Conservation (phyloP, 2,797 vertebrate genomes). For the Glossophaga mutica region DNA sequence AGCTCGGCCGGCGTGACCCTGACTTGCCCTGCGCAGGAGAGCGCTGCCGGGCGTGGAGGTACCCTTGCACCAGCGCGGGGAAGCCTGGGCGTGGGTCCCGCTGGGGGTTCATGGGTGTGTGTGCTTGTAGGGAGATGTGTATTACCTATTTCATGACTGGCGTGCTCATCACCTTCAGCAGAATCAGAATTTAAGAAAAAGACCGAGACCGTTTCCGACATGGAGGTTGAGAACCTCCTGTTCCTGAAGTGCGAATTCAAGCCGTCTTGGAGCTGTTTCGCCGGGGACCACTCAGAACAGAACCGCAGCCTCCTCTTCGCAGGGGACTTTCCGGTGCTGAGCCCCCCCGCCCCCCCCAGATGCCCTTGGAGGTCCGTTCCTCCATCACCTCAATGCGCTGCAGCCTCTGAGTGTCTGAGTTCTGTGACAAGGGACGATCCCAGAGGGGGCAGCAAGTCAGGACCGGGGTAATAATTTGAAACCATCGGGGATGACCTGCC, state of each 20-base stretch:
- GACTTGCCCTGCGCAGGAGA: neutral
- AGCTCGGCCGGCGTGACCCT: neutral
- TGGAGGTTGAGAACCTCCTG: neutral
- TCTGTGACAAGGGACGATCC: neutral
- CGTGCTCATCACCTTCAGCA: neutral
- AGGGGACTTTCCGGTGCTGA: neutral
- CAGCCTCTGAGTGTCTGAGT: neutral
- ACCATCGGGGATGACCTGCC: neutral
- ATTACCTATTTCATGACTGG: neutral
- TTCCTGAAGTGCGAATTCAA: neutral
- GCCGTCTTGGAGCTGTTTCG: neutral
- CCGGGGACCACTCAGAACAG: neutral
- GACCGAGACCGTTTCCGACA: neutral
- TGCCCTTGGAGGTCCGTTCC: no score
- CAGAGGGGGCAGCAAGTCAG: neutral
- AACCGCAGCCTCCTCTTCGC: rapidly evolving
- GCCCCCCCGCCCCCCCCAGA: neutral
- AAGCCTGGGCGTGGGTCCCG: neutral
- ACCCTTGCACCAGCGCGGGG: neutral
- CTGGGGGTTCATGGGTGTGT: neutral
- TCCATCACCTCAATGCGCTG: neutral
- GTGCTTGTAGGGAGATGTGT: neutral
- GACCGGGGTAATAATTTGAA: neutral
- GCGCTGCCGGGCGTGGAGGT: neutral
- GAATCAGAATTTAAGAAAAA: neutral